Evolutionary conservation across 2,888 invertebrate genomes (phyloP), one percentile per base, ranked within the genome.

Genomic region (Agonopterix subpropinquella): DNA sequence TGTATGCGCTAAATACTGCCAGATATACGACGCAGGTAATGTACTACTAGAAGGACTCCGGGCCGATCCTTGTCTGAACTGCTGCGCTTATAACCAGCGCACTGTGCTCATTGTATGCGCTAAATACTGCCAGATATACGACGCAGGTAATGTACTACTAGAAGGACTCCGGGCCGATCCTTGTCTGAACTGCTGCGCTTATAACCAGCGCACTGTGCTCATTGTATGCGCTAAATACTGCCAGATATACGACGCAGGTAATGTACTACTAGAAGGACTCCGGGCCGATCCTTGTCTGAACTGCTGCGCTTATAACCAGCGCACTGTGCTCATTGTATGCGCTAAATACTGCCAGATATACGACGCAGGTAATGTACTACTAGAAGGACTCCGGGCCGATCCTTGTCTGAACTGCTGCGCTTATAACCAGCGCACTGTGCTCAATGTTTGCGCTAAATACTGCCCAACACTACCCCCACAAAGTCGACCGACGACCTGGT

Each of bases 191-290:
- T 98, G 98, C 70, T 99, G 98, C 73, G 92, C 96, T 0, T 96
- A 96, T 77, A 99, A 99, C 82, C 98, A 98, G 70, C 91, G 99
- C 46, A 98, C 98, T 0, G 97, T 99, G 35, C 91, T 99, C 9
- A 96, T 99, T 46, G 98, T 99, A 1, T 98, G 98, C 73, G 95
- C 97, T 1, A 97, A 97, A 73, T 97, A 96, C 78, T 99, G 99
- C 94, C 98, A 99, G 91, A 94, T 95, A 56, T 93, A 93, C 59
- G 93, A 93, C 66, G 93, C 93, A 39, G 94, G 96, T 96, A 61
- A 68, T 69, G 59, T 11, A 11, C 28, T 28, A 28, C 28, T 28
- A 28, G 28, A 28, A 28, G 28, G 28, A 28, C 28, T 28, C 28
- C 28, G 28, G 18, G 18, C 1, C 1, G 28, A 28, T 28, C 5